Base-by-base conservation (phyloP, 2,797 vertebrate species). In the Sciaenops ocellatus region DNA sequence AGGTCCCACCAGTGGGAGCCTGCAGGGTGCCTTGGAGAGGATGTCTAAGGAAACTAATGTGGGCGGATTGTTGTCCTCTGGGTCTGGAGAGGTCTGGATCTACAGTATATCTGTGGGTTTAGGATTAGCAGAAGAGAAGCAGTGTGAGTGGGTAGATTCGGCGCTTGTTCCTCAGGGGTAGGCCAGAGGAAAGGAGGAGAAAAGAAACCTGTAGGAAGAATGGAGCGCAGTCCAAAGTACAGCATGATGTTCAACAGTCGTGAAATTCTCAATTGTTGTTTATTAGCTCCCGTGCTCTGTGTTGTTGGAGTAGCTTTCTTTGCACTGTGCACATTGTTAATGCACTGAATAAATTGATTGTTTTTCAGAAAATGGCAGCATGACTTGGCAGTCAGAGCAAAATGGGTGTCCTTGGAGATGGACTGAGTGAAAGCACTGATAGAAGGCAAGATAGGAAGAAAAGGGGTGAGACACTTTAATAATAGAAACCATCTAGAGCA, bases 401-500 rank as follows among this genome's bases (percentile, higher is more conserved):
- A 91, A 84, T 76, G 51, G 55, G 42, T 51, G 72, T 80, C 66
- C 65, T 80, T 78, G 67, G 82, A 75, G 82, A 80, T 82, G 67
- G 70, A 61, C 68, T 54, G 78, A 79, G 69, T 62, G 56, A 83
- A 66, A 52, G n/a, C 48, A 70, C 65, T 67, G 78, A 82, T 73
- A 51, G 76, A 85, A 13, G 72, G 44, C 78, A 38, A 68, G 79
- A 85, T 65, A 77, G 67, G 87, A 74, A 54, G 63, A 72, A 68
- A 80, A 76, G 51, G 30, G 66, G 51, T 75, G 72, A 82, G 74
- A 90, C 76, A 80, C 83, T 86, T 87, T 87, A 86, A 92, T 90
- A 92, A 93, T 87, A 94, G 88, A 89, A 92, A 90, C 85, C 84
- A 82, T 89, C 91, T 90, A 76, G 75, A 87, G 76, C 54, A n/a